Conservation (phyloP, 2,888 invertebrate species). For the Agrochola lota region DNA sequence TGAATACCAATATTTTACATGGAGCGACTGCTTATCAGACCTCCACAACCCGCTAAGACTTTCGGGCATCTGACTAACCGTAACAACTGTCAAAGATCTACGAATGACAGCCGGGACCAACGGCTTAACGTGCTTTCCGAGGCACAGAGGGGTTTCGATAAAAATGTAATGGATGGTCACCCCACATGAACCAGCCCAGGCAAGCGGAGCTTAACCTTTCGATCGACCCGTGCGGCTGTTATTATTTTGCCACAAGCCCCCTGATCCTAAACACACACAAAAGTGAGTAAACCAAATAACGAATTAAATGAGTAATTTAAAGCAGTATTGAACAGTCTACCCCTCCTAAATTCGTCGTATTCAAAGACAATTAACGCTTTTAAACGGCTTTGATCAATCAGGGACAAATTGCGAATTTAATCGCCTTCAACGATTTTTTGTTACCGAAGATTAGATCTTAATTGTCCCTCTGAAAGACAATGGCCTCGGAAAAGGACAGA, state of each 20-base stretch:
- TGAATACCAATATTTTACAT: no score
- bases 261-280: neutral
- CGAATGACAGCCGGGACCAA: no score
- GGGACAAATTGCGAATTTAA: neutral
- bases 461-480: neutral
- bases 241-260: neutral
- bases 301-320: neutral
- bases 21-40: no score
- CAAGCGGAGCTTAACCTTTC: no score
- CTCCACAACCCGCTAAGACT: no score
- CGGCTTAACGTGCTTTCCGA: no score
- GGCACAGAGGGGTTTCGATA: no score
- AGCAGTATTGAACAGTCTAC: neutral
- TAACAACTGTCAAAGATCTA: no score
- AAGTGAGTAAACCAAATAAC: neutral
- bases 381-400: constrained; percentile 19
- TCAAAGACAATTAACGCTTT: constrained; percentile 13
- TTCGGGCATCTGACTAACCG: no score
- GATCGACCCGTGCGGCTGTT: neutral
- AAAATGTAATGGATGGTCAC: no score
- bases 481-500: neutral
- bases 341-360: constrained; percentile 1
- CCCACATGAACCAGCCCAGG: no score
- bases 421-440: neutral
- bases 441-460: neutral